These are phyloP conservation scores for Teleogryllus oceanicus DNA, from an alignment of 2,888 invertebrate species.

Conservation along the genomic window DNA sequence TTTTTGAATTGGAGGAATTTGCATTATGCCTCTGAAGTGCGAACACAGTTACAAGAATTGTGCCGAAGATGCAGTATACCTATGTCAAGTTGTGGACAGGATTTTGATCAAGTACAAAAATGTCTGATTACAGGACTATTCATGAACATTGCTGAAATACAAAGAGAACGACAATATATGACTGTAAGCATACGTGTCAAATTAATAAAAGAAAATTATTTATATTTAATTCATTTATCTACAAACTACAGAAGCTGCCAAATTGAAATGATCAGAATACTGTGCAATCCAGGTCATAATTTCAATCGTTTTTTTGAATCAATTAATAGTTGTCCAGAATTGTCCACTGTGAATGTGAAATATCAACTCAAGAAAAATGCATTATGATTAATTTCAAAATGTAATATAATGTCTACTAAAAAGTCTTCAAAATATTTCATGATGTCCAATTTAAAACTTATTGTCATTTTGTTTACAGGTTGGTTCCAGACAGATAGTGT, in stretches of 20 bases:
- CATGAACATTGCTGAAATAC: conserved; percentile 80
- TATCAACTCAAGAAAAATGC: too few species aligned
- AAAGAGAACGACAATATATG: conserved; percentile 66
- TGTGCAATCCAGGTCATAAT: too few species aligned
- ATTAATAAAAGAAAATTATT: too few species aligned
- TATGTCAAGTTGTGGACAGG: conserved; percentile 59
- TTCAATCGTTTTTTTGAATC: too few species aligned
- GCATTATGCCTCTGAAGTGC: conserved; percentile 72
- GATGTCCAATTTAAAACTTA: not conserved
- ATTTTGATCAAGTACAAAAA: conserved; percentile 56
- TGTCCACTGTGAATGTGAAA: too few species aligned
- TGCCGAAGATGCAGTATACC: conserved; percentile 61
- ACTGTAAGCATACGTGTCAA: conserved; percentile 52
- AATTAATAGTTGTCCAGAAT: too few species aligned
- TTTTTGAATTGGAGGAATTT: conserved; percentile 81
- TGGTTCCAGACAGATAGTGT: conserved; percentile 62
- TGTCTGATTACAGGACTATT: conserved; percentile 79
- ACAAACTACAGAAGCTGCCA: too few species aligned
- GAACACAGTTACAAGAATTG: conserved; percentile 72
- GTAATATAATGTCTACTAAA: not conserved
- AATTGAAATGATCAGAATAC: too few species aligned
- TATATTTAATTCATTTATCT: too few species aligned
- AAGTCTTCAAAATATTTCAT: not conserved
- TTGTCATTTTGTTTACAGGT: conserved; percentile 48
- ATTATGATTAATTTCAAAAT: not conserved